Evolutionary conservation across 2,888 invertebrate species (phyloP).

Genomic region (Nomada goodeniana): DNA sequence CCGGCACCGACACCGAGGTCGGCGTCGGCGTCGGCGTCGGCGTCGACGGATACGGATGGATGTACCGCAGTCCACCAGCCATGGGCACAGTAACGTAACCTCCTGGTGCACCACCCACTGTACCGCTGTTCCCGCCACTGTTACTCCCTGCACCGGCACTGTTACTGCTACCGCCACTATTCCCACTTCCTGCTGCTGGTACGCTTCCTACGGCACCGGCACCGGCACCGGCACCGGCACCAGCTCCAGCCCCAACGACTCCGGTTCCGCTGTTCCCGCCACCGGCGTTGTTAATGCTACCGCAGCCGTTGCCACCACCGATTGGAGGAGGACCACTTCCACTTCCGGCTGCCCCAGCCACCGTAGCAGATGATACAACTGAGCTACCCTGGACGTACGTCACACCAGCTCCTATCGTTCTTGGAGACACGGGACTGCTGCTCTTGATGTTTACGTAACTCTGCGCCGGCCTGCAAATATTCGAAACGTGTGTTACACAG

Average conservation of each 20-base stretch:
- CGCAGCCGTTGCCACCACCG: slow-evolving; percentile 51
- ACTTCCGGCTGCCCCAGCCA: slow-evolving; percentile 59
- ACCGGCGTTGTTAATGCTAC: slow-evolving; percentile 52
- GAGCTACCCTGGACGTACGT: slow-evolving; percentile 78
- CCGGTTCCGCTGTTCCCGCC: slow-evolving; percentile 48
- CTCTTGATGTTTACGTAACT: slow-evolving; percentile 83
- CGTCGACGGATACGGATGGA: slow-evolving; percentile 82
- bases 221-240: slow-evolving; percentile 58
- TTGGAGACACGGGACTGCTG: slow-evolving; percentile 81
- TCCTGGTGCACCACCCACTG: slow-evolving; percentile 57
- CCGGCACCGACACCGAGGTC: slow-evolving; percentile 72
- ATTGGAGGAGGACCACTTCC: slow-evolving; percentile 51
- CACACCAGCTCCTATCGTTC: slow-evolving; percentile 79
- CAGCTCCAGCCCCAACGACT: slow-evolving; percentile 50
- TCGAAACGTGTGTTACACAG: neutral
- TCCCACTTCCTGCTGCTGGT: slow-evolving; percentile 55
- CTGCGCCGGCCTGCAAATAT: slow-evolving; percentile 80
- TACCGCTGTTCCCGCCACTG: slow-evolving; percentile 79
- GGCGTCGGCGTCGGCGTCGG: slow-evolving; percentile 79
- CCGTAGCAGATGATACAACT: slow-evolving; percentile 63
- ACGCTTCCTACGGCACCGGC: slow-evolving; percentile 48
- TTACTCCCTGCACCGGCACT: slow-evolving; percentile 52
- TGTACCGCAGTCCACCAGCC: slow-evolving; percentile 82
- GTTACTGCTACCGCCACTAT: slow-evolving; percentile 51
- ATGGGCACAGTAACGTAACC: slow-evolving; percentile 84